Percentiles rank a stretch among this genome's conserved stretches.
Evolutionary conservation across 1,140 invertebrate genomes (phyloP).

Genomic region (Plutomurus gul): DNA sequence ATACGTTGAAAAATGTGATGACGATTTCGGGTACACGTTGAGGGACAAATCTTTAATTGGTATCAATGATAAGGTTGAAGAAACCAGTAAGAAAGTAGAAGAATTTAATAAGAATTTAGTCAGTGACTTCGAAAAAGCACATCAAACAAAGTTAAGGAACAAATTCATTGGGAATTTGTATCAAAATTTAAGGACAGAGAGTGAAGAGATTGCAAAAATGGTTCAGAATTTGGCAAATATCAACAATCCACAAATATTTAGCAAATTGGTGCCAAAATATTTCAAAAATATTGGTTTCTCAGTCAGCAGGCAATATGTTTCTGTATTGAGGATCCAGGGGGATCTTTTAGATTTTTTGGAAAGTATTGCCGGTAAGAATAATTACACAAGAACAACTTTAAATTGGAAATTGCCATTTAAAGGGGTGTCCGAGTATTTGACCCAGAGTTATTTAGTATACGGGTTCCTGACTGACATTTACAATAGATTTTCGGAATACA

Average conservation of each 20-base stretch:
- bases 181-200: neutral
- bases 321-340: neutral
- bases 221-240: neutral
- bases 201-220: neutral
- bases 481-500: neutral
- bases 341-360: neutral
- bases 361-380: neutral
- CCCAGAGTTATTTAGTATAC: neutral
- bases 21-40: conserved; percentile 42
- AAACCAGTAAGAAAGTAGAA: neutral
- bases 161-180: neutral
- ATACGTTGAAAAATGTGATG: neutral
- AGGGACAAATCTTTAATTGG: conserved; percentile 31
- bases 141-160: neutral
- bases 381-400: neutral
- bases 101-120: neutral
- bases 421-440: neutral
- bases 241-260: neutral
- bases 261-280: neutral
- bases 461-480: neutral
- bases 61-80: neutral
- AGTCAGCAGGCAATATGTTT: neutral
- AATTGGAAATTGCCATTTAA: neutral
- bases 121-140: neutral
- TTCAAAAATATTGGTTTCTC: neutral